Percentiles rank a stretch among this genome's conserved stretches.
Evolutionary conservation across 2,797 vertebrate species (phyloP).

Genomic region (Sciurus vulgaris): DNA sequence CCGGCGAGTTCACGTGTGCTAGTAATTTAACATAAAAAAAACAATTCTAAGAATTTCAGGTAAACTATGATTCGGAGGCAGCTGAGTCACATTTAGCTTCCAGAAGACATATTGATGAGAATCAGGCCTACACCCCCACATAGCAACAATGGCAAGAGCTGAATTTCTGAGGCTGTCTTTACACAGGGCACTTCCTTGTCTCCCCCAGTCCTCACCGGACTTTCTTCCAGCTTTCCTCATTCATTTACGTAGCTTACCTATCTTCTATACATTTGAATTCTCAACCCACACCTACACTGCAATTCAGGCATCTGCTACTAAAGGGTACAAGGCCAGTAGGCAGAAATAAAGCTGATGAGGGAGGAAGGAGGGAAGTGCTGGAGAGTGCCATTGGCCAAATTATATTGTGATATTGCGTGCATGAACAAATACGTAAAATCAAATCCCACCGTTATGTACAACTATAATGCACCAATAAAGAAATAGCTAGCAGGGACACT

Average conservation of each 20-base stretch:
- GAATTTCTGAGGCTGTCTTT: neutral
- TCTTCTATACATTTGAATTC: neutral
- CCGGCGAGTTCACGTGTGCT: neutral
- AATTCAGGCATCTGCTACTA: neutral
- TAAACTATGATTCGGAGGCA: neutral
- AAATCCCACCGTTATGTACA: too few species aligned
- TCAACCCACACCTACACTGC: neutral
- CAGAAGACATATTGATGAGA: neutral
- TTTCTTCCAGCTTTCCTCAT: neutral
- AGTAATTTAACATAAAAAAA: neutral
- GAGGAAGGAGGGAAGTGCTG: too few species aligned
- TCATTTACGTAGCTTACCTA: neutral
- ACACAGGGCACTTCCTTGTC: neutral
- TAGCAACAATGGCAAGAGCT: neutral
- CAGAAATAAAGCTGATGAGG: neutral
- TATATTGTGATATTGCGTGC: too few species aligned
- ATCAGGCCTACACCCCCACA: neutral
- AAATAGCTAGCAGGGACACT: neutral
- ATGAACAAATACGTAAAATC: too few species aligned
- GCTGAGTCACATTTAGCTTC: constrained; percentile 3
- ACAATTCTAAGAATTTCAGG: constrained; percentile 14
- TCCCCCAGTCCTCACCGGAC: neutral
- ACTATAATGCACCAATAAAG: too few species aligned
- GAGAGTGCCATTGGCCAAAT: too few species aligned
- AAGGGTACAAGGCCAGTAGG: neutral